Evolutionary conservation across 1,140 invertebrate species (phyloP).

Genomic region (Patella vulgata): DNA sequence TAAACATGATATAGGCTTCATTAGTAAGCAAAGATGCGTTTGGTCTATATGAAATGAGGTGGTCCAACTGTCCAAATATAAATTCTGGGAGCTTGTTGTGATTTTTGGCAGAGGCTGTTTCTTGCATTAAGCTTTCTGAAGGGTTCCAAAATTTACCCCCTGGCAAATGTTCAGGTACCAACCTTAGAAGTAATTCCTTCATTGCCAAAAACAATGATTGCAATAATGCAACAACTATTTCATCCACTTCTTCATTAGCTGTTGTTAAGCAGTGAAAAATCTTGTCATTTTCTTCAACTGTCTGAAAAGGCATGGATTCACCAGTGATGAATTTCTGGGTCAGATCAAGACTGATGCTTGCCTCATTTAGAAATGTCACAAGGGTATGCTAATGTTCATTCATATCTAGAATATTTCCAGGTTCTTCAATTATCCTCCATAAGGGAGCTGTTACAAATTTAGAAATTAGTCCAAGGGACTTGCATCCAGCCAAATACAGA

Average conservation of each 20-base stretch:
- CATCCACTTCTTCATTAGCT: background rate
- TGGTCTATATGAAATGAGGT: no score
- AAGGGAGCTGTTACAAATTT: slow-evolving; percentile 11
- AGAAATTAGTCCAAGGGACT: slow-evolving; percentile 3
- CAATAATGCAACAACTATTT: background rate
- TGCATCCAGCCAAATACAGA: slow-evolving; percentile 6
- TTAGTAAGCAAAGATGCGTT: no score
- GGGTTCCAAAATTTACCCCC: slow-evolving; percentile 13
- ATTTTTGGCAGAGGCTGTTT: slow-evolving; percentile 15
- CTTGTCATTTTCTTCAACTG: slow-evolving; percentile 1
- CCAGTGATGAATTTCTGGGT: no score
- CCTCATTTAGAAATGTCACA: no score
- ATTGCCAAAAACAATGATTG: slow-evolving; percentile 12
- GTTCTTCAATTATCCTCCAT: slow-evolving; percentile 7
- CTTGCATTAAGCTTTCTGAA: background rate
- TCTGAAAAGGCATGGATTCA: no score
- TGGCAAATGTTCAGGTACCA: slow-evolving; percentile 17
- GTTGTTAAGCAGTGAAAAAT: background rate
- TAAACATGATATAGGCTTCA: no score
- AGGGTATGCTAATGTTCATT: background rate
- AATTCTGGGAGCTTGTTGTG: no score
- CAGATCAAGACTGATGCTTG: no score
- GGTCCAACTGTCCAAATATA: no score
- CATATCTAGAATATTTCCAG: slow-evolving; percentile 6
- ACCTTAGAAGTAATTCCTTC: slow-evolving; percentile 11